Conservation (phyloP, 2,797 vertebrate genomes). For the Pseudocheirus occidentalis region DNA sequence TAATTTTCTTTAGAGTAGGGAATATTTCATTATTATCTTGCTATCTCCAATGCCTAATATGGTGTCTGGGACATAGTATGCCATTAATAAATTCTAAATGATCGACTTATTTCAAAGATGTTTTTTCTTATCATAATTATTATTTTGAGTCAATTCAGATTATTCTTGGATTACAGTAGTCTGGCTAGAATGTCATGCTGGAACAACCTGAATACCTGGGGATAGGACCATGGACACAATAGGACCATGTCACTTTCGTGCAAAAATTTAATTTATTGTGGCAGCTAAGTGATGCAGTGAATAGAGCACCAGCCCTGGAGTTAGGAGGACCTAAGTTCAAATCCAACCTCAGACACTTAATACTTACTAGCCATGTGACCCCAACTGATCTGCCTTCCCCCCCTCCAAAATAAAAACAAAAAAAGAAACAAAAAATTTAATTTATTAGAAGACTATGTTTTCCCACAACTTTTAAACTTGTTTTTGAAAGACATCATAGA, state of each 20-base stretch:
- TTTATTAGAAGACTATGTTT: constrained; percentile 69
- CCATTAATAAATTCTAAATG: neutral
- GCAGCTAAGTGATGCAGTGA: no score
- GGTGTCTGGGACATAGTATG: neutral
- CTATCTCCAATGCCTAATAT: neutral
- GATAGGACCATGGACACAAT: neutral
- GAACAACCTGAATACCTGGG: neutral
- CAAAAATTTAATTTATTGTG: constrained; percentile 56
- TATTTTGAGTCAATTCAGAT: constrained; percentile 44
- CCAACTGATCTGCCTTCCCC: no score
- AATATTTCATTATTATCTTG: neutral
- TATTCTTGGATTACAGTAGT: constrained; percentile 20
- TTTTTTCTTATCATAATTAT: constrained; percentile 33
- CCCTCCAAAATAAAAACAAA: no score
- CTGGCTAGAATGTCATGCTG: constrained; percentile 9
- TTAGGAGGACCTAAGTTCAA: no score
- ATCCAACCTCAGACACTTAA: no score
- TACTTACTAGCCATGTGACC: no score
- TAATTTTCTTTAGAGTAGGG: neutral
- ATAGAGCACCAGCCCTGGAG: no score
- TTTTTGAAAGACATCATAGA: constrained; percentile 58
- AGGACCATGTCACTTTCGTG: constrained; percentile 15
- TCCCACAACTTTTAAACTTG: constrained; percentile 65
- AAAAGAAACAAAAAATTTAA: constrained; percentile 24
- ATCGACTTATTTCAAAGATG: neutral